A percentile compares a stretch with the other conserved stretches of the same genome.
phyloP scores from a whole-genome alignment of 2,797 vertebrate genomes.

The Chiloscyllium punctatum region DNA sequence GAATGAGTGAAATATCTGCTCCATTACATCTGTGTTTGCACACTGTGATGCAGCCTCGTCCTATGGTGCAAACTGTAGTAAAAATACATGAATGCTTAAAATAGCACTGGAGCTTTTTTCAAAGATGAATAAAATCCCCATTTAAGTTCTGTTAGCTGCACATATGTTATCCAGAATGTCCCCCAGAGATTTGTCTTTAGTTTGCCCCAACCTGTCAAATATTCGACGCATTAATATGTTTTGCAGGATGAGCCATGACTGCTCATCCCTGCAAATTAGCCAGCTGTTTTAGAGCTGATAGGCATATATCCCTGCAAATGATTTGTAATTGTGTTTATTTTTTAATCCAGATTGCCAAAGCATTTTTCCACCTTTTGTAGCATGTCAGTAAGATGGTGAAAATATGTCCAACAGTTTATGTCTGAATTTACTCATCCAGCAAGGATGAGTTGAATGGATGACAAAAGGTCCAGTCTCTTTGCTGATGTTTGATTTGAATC shows the following conservation, averaged over 20 bases:
- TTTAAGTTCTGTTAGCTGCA: neutral
- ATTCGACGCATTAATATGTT: neutral
- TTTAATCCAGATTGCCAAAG: neutral
- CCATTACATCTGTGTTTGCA: neutral
- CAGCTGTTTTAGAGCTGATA: neutral
- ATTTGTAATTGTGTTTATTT: neutral
- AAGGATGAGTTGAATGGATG: no score
- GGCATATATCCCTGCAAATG: neutral
- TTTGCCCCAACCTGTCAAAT: neutral
- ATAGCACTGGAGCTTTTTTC: neutral
- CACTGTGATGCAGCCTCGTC: neutral
- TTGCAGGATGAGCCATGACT: neutral
- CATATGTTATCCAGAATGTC: neutral
- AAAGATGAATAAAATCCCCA: neutral
- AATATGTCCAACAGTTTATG: neutral
- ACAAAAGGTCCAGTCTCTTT: neutral
- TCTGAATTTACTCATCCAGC: neutral
- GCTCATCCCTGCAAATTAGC: neutral
- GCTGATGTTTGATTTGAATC: neutral
- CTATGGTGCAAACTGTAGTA: neutral
- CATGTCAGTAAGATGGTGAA: neutral
- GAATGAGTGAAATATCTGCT: neutral
- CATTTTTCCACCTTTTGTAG: neutral
- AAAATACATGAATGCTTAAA: neutral
- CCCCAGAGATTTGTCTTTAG: neutral